These are phyloP conservation scores for Drosophila mayri DNA, from an alignment of 1,140 invertebrate species.

Conservation along the genomic window DNA sequence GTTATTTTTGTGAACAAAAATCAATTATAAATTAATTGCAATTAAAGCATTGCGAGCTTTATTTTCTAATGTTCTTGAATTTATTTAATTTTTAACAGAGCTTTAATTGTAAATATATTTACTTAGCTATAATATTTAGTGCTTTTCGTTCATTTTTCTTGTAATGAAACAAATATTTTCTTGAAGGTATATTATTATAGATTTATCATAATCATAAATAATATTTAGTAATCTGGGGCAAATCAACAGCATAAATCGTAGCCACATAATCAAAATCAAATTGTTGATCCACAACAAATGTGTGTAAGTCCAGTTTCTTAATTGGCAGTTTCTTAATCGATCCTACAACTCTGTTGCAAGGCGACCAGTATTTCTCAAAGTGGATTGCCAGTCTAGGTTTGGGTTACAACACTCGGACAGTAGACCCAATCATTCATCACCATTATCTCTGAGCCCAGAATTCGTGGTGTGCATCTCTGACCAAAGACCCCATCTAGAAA, in stretches of 20 bases:
- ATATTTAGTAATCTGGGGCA: background rate
- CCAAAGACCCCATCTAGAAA: constrained; percentile 1
- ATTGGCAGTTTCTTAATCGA: constrained; percentile 33
- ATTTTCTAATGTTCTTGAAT: no score
- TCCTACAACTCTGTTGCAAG: constrained; percentile 28
- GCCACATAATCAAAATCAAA: background rate
- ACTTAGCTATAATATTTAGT: no score
- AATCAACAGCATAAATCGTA: background rate
- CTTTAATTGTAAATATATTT: no score
- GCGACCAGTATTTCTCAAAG: constrained; percentile 10
- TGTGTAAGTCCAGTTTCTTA: constrained; percentile 24
- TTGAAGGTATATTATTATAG: no score
- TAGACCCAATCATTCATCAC: constrained; percentile 25
- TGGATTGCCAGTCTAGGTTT: constrained; percentile 8
- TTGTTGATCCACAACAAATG: background rate
- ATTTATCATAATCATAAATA: background rate
- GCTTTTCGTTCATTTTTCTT: no score
- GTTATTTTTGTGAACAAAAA: background rate
- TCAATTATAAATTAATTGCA: background rate
- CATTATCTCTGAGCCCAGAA: constrained; percentile 21
- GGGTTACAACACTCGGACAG: constrained; percentile 9
- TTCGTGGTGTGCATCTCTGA: constrained; percentile 10
- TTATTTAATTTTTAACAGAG: no score
- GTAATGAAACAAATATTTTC: no score
- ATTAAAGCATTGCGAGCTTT: no score